Evolutionary conservation across 2,797 vertebrate species (phyloP).

Genomic region (Bradypus variegatus): DNA sequence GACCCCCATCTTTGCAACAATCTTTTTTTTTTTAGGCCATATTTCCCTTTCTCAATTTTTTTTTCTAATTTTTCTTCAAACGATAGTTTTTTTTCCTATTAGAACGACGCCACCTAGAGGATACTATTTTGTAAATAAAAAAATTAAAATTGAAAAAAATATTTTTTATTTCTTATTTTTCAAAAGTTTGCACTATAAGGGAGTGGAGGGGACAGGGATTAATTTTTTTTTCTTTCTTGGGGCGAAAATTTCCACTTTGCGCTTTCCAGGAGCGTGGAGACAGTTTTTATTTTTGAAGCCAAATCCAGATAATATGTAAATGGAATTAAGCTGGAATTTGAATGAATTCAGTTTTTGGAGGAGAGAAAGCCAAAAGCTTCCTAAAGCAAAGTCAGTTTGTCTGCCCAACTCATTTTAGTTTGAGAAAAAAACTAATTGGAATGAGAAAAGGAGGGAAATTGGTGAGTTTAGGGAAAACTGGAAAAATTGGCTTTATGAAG

Average conservation of each 20-base stretch:
- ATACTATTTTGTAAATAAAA: constrained; percentile 74
- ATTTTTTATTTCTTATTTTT: constrained; percentile 71
- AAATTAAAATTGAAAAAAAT: constrained; percentile 74
- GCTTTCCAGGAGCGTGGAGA: constrained; percentile 21
- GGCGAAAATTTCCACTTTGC: constrained; percentile 45
- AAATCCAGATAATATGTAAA: constrained; percentile 67
- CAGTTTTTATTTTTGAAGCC: constrained; percentile 49
- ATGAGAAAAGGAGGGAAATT: constrained; percentile 50
- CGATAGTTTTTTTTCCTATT: constrained; percentile 71
- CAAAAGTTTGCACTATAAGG: constrained; percentile 25
- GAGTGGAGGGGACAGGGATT: constrained; percentile 27
- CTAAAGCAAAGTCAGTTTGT: constrained; percentile 48
- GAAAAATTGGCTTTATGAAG: constrained; percentile 69
- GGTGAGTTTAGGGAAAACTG: constrained; percentile 68
- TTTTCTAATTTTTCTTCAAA: constrained; percentile 69
- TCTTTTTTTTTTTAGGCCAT: constrained; percentile 57
- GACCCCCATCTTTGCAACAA: constrained; percentile 49
- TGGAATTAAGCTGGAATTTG: constrained; percentile 76
- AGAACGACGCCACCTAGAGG: constrained; percentile 74
- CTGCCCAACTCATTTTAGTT: constrained; percentile 53
- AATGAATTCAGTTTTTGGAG: constrained; percentile 70
- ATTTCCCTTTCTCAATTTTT: constrained; percentile 67
- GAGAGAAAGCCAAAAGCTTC: constrained; percentile 42
- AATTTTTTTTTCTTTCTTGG: constrained; percentile 34
- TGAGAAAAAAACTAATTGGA: constrained; percentile 56